phyloP scores from a whole-genome alignment of 1,140 invertebrate species.

The Brachionus calyciflorus region DNA sequence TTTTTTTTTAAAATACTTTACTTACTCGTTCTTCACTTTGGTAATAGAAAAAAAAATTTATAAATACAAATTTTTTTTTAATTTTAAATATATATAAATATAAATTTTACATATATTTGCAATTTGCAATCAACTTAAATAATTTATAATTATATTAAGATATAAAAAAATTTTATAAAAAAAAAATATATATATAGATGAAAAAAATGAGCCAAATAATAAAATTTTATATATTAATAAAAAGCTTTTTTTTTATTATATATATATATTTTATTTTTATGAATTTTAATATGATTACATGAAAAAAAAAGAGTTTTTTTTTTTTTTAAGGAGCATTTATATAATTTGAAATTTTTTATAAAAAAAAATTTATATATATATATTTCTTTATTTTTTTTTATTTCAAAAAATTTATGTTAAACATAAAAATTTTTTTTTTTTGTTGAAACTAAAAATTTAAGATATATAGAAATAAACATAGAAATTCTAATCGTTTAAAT shows the following conservation, averaged over 20 bases:
- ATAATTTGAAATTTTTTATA: constrained; percentile 15
- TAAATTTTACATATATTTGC: constrained; percentile 41
- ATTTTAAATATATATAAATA: not conserved
- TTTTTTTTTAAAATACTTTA: too few species aligned
- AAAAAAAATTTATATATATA: constrained; percentile 29
- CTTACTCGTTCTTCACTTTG: too few species aligned
- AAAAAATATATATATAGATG: not conserved
- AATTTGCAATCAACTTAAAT: constrained; percentile 29
- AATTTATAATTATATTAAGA: constrained; percentile 42
- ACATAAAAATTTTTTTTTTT: constrained; percentile 20
- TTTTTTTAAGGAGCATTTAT: not conserved
- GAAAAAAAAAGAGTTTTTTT: constrained; percentile 4
- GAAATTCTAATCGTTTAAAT: too few species aligned
- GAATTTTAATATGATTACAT: not conserved
- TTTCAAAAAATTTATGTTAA: constrained; percentile 33
- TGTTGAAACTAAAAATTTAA: not conserved
- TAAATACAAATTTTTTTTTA: too few species aligned
- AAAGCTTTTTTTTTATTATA: not conserved
- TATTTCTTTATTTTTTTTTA: constrained; percentile 19
- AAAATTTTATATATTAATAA: too few species aligned
- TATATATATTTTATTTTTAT: constrained; percentile 6
- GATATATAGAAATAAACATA: constrained; percentile 29
- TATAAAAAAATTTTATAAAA: constrained; percentile 1
- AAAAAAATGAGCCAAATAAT: too few species aligned
- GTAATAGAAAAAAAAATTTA: too few species aligned